These are phyloP conservation scores for Menidia beryllina DNA, from an alignment of 2,113 vertebrate genomes.

Conservation along the genomic window DNA sequence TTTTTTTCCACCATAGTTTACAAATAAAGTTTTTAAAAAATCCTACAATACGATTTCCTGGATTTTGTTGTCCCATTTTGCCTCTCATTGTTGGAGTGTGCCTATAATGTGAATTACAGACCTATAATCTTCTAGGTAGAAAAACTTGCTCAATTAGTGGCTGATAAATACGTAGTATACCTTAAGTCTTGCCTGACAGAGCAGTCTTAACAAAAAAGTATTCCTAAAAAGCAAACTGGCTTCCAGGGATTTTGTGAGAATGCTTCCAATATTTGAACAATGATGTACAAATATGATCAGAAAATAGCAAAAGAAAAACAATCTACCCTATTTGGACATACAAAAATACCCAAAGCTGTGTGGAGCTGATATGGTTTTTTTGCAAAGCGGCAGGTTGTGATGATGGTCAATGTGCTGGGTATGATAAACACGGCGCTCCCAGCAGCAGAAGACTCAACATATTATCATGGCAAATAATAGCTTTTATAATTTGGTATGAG, in stretches of 20 bases:
- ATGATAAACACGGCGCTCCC: conserved; percentile 27
- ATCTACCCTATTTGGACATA: conserved; percentile 9
- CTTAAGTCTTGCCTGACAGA: too few relatives aligned
- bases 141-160: too few relatives aligned
- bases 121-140: too few relatives aligned
- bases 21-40: too few relatives aligned
- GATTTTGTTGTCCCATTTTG: too few relatives aligned
- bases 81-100: too few relatives aligned
- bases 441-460: conserved; percentile 26
- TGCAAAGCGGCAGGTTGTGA: conserved; percentile 27
- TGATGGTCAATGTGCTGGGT: conserved; percentile 18
- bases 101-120: too few relatives aligned
- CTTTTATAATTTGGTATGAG: conserved; percentile 30
- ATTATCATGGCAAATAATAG: conserved; percentile 30
- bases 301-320: conserved; percentile 11
- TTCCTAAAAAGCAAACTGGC: conserved; percentile 2
- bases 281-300: conserved; percentile 21
- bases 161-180: too few relatives aligned
- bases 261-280: conserved; percentile 19
- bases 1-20: too few relatives aligned
- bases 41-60: too few relatives aligned
- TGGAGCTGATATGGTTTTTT: conserved; percentile 44
- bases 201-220: too few relatives aligned
- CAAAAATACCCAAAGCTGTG: conserved; percentile 32
- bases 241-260: not conserved